Evolutionary conservation across 2,113 vertebrate genomes (phyloP).

Genomic region (Oncorhynchus keta): DNA sequence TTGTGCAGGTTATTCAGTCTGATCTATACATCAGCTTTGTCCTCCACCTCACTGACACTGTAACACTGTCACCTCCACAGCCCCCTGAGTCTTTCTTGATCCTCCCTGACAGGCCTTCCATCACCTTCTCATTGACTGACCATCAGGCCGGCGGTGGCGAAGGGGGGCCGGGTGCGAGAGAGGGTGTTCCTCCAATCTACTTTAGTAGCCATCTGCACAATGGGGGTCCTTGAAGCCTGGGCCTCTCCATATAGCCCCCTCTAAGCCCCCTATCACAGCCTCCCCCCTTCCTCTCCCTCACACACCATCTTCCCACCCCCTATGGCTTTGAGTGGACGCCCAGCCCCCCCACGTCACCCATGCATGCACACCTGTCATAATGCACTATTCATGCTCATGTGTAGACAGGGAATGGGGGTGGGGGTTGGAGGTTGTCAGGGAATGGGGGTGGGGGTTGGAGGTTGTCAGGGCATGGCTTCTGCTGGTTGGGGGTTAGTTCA

Average conservation of each 20-base stretch:
- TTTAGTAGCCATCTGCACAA: neutral
- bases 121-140: slow-evolving; percentile 6
- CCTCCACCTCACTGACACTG: neutral
- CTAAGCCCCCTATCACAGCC: neutral
- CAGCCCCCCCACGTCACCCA: neutral
- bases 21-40: neutral
- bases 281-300: neutral
- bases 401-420: neutral
- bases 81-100: neutral
- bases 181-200: neutral
- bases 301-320: neutral
- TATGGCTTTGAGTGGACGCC: neutral
- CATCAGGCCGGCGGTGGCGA: neutral
- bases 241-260: neutral
- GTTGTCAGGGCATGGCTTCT: neutral
- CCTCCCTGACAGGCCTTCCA: slow-evolving; percentile 6
- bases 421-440: neutral
- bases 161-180: neutral
- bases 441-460: neutral
- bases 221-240: too few relatives aligned
- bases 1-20: neutral
- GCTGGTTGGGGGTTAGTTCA: neutral
- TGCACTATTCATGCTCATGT: neutral
- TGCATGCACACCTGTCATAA: slow-evolving; percentile 11
- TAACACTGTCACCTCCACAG: neutral